Evolutionary conservation across 2,113 vertebrate species (phyloP), one percentile per base, ranked within the genome.

Genomic region (Stictonetta naevosa): DNA sequence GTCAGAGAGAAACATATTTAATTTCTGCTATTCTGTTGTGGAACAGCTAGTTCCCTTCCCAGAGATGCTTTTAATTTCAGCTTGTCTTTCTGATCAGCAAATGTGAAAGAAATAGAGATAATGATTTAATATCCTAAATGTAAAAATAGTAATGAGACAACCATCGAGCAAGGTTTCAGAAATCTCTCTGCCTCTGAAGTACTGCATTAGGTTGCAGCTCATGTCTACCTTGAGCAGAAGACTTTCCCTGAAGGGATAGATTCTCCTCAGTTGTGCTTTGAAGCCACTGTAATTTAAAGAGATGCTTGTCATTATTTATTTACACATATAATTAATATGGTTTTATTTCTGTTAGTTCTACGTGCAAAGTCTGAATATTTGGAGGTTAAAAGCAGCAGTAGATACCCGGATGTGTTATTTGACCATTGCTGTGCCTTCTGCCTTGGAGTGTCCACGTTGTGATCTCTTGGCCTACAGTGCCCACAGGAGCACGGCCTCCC

Each of bases 401-500:
- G 48, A 8, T 20, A n/a, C 5, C 44, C 33, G 34, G 52, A 83
- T 17, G 13, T 4, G 4, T 10, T 83, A 42, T 33, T 28, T 86
- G 64, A 8, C 17, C 20, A 44, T 21, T 81, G 55, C 33, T 55
- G 0, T 44, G 19, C 40, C n/a, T 58, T 53, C 18, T 72, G 15
- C n/a, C 67, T 64, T 62, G 56, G 8, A 33, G n/a, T 26, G 11
- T 29, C 21, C 62, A 1, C 7, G 20, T 19, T 42, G 10, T 17
- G 23, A 12, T 60, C n/a, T 77, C 29, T 31, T 18, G 33, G 31
- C 20, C 16, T 34, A 29, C 9, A 2, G 50, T 2, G 8, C 50
- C n/a, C 2, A 0, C 25, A 0, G 19, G 17, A 56, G 40, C 22
- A 7, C 1, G 2, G 19, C 25, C 0, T 11, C 0, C 22, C 6